Conservation (phyloP, 2,113 vertebrate genomes). For the Hippocampus abdominalis region DNA sequence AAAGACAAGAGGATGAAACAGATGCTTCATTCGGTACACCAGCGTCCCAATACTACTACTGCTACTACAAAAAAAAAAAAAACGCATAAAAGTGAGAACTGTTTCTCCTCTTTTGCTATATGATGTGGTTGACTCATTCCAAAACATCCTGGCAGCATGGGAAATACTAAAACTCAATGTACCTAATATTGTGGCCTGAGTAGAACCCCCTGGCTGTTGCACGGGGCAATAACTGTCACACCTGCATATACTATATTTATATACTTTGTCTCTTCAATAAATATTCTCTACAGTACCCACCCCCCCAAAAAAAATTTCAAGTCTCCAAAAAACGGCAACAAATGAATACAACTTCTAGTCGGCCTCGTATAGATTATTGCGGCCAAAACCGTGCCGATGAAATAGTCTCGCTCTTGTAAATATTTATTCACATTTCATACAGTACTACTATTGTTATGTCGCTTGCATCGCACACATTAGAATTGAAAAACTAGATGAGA, state of each 20-base stretch:
- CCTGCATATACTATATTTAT: background rate
- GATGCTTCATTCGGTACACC: conserved; percentile 24
- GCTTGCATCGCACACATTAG: conserved; percentile 45
- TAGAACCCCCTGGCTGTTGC: conserved; percentile 49
- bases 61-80: background rate
- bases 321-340: background rate
- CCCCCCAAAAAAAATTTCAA: background rate
- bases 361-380: background rate
- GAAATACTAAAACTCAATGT: background rate
- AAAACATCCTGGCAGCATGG: no score
- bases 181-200: conserved; percentile 5
- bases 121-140: no score
- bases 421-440: conserved; percentile 27
- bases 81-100: background rate
- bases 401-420: conserved; percentile 42
- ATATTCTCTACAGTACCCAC: background rate
- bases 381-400: background rate
- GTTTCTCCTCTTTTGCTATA: background rate
- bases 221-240: conserved; percentile 25
- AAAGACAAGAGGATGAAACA: conserved; percentile 47
- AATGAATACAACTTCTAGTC: background rate
- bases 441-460: conserved; percentile 51
- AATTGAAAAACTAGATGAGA: no score
- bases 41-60: background rate
- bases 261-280: background rate